phyloP scores from a whole-genome alignment of 2,113 vertebrate genomes.

The Bombycilla garrulus region DNA sequence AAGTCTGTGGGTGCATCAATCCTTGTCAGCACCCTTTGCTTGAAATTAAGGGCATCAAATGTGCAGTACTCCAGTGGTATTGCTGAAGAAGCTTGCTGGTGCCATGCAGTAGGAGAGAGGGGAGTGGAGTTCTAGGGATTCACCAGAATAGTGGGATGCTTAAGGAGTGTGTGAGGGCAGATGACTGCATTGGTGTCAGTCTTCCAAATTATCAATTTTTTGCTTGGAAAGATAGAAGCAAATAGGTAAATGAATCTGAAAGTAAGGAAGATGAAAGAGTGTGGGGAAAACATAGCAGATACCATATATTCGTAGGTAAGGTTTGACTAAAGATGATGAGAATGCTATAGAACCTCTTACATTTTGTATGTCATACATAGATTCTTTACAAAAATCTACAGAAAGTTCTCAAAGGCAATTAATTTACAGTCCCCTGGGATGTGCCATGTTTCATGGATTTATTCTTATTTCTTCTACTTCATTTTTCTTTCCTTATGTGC shows the following conservation, averaged over 20 bases:
- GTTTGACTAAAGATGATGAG: background rate
- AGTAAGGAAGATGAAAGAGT: background rate
- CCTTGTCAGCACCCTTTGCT: background rate
- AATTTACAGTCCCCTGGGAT: background rate
- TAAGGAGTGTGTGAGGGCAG: background rate
- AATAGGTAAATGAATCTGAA: background rate
- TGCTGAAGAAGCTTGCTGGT: background rate
- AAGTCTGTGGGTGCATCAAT: background rate
- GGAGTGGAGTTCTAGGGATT: background rate
- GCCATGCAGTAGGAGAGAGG: background rate
- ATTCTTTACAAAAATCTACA: background rate
- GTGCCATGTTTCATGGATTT: background rate
- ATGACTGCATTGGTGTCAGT: background rate
- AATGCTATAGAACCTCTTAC: background rate
- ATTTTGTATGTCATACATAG: background rate
- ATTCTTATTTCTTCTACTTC: background rate
- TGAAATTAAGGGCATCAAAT: background rate
- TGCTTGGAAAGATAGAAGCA: background rate
- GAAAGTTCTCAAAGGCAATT: background rate
- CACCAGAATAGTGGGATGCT: background rate
- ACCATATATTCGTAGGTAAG: background rate
- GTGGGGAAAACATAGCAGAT: background rate
- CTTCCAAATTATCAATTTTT: background rate
- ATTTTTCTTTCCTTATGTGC: background rate
- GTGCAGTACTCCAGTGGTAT: background rate